These are phyloP conservation scores for Cololabis saira DNA, from an alignment of 2,113 vertebrate species.

Conservation along the genomic window DNA sequence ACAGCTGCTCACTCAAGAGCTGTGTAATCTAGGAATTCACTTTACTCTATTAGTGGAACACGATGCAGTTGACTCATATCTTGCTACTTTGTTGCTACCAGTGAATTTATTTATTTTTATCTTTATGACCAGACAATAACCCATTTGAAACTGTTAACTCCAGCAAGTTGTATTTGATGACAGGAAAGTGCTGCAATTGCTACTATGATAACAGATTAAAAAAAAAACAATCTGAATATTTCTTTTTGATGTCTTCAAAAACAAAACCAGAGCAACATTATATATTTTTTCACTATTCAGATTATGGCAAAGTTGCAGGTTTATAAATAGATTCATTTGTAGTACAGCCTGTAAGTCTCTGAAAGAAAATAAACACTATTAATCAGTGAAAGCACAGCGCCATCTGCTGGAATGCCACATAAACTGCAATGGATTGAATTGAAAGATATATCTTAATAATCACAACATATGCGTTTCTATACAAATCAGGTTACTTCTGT, in stretches of 20 bases:
- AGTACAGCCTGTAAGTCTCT: conserved; percentile 1
- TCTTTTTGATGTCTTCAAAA: conserved; percentile 4
- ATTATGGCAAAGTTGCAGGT: conserved; percentile 13
- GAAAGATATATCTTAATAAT: neutral
- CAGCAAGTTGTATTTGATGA: too few relatives aligned
- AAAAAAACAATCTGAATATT: too few relatives aligned
- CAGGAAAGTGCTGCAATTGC: too few relatives aligned
- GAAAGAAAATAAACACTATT: conserved; percentile 5
- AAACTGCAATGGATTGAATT: conserved; percentile 17
- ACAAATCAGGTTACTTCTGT: conserved; percentile 8
- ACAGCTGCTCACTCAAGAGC: conserved; percentile 62
- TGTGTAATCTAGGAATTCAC: conserved; percentile 64
- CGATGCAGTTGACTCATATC: conserved; percentile 12
- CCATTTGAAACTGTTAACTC: too few relatives aligned
- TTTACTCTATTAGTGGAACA: conserved; percentile 63
- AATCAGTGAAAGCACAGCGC: conserved; percentile 30
- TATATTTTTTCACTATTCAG: conserved; percentile 22
- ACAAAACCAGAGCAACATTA: conserved; percentile 1
- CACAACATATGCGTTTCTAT: neutral
- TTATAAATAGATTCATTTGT: conserved; percentile 29
- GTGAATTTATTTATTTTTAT: too few relatives aligned
- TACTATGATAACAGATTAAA: too few relatives aligned
- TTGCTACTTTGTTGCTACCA: too few relatives aligned
- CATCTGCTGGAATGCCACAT: conserved; percentile 58
- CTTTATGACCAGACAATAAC: too few relatives aligned